These are phyloP conservation scores for Amphipyra tragopoginis DNA, from an alignment of 2,888 invertebrate genomes.

Conservation along the genomic window DNA sequence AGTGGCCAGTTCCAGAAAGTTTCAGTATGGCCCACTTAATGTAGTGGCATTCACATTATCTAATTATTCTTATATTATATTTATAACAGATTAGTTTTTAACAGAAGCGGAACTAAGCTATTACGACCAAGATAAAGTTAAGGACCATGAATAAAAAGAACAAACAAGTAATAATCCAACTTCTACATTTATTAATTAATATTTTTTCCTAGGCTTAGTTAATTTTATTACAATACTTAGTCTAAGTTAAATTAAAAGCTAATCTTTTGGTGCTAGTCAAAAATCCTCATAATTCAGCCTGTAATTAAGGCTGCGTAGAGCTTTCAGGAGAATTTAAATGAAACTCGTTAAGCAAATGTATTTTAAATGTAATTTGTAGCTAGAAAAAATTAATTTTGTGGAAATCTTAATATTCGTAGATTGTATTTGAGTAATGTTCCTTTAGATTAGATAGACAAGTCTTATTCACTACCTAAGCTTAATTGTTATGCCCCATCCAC, in stretches of 20 bases:
- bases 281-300: conserved; percentile 34
- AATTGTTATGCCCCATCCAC: no score
- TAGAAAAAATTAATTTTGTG: conserved; percentile 18
- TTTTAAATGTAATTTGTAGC: conserved; percentile 28
- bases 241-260: conserved; percentile 35
- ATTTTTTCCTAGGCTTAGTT: neutral
- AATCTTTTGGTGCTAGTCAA: conserved; percentile 25
- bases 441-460: neutral
- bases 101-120: no score
- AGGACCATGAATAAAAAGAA: no score
- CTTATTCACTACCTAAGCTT: no score
- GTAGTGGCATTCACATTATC: no score
- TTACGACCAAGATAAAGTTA: no score
- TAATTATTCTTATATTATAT: no score
- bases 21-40: no score
- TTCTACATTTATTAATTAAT: no score
- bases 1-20: no score
- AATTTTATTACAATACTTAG: conserved; percentile 22
- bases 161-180: no score
- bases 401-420: conserved; percentile 4
- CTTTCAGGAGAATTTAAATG: conserved; percentile 44
- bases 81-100: no score
- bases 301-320: conserved; percentile 37
- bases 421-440: conserved; percentile 19
- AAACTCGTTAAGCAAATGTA: conserved; percentile 52